Evolutionary conservation across 2,888 invertebrate genomes (phyloP).

Genomic region (Gasteruption jaculator): DNA sequence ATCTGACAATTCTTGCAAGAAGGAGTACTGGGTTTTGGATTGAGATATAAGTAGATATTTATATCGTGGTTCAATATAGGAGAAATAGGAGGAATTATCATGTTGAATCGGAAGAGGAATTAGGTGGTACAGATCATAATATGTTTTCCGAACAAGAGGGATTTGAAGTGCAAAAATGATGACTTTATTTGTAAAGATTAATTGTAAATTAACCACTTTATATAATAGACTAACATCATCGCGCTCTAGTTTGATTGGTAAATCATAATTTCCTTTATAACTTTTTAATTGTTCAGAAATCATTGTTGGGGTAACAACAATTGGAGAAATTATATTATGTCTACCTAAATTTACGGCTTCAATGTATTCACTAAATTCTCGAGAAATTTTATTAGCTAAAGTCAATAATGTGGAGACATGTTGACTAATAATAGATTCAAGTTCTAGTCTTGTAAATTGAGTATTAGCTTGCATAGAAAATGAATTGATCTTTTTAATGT

Average conservation of each 20-base stretch:
- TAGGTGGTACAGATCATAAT: slow-evolving; percentile 17
- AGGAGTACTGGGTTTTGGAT: slow-evolving; percentile 17
- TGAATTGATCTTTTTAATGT: slow-evolving; percentile 18
- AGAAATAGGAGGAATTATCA: slow-evolving; percentile 15
- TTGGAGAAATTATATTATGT: slow-evolving; percentile 21
- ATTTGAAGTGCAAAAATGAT: slow-evolving; percentile 20
- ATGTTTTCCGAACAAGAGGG: slow-evolving; percentile 17
- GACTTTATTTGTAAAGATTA: slow-evolving; percentile 10
- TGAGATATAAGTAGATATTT: slow-evolving; percentile 15
- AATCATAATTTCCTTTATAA: slow-evolving; percentile 19
- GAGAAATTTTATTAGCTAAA: slow-evolving; percentile 12
- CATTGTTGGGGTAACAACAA: slow-evolving; percentile 17
- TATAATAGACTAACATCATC: slow-evolving; percentile 12
- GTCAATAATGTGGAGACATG: slow-evolving; percentile 8
- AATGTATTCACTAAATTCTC: slow-evolving; percentile 18
- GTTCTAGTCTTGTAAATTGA: slow-evolving; percentile 5
- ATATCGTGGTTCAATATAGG: slow-evolving; percentile 17
- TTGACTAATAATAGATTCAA: slow-evolving; percentile 15
- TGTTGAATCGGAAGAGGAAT: slow-evolving; percentile 20
- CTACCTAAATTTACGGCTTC: slow-evolving; percentile 20
- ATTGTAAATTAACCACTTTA: slow-evolving; percentile 12
- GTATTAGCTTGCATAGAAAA: slow-evolving; percentile 11
- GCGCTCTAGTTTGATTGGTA: slow-evolving; percentile 10
- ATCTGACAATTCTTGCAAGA: slow-evolving; percentile 12
- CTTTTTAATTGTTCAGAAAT: slow-evolving; percentile 15